phyloP scores from a whole-genome alignment of 2,888 invertebrate genomes.

The Myopa testacea region DNA sequence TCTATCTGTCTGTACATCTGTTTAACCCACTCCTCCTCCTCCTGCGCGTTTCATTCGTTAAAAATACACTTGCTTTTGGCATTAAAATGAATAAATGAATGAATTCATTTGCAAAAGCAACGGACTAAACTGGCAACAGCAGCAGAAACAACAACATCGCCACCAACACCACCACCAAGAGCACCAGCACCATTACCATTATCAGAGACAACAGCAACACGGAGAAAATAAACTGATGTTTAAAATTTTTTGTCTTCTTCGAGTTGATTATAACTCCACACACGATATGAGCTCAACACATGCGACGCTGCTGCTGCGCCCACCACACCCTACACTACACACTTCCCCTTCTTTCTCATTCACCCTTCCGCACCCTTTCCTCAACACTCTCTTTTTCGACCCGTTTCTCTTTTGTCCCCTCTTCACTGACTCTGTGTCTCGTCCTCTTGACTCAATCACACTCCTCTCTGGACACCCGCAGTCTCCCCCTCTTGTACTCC shows the following conservation, averaged over 20 bases:
- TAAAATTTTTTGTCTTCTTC: slow-evolving; percentile 13
- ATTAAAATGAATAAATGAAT: slow-evolving; percentile 11
- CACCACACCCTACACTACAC: too few relatives aligned
- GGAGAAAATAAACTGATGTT: not conserved
- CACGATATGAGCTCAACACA: slow-evolving; percentile 17
- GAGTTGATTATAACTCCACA: slow-evolving; percentile 22
- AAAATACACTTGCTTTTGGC: slow-evolving; percentile 3
- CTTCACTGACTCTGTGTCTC: not conserved
- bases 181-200: too few relatives aligned
- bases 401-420: not conserved
- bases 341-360: too few relatives aligned
- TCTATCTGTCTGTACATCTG: slow-evolving; percentile 12
- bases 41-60: not conserved
- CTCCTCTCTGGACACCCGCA: not conserved
- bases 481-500: not conserved
- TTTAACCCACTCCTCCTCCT: not conserved
- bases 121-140: slow-evolving; percentile 29
- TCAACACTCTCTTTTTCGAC: too few relatives aligned
- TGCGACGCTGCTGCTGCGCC: not conserved
- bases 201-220: not conserved
- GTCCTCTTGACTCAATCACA: not conserved
- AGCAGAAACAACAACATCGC: not conserved
- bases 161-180: not conserved
- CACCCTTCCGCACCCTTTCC: too few relatives aligned
- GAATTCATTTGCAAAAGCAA: slow-evolving; percentile 26